Evolutionary conservation across 2,888 invertebrate species (phyloP), one percentile per base, ranked within the genome.

Genomic region (Mechanitis mazaeus): DNA sequence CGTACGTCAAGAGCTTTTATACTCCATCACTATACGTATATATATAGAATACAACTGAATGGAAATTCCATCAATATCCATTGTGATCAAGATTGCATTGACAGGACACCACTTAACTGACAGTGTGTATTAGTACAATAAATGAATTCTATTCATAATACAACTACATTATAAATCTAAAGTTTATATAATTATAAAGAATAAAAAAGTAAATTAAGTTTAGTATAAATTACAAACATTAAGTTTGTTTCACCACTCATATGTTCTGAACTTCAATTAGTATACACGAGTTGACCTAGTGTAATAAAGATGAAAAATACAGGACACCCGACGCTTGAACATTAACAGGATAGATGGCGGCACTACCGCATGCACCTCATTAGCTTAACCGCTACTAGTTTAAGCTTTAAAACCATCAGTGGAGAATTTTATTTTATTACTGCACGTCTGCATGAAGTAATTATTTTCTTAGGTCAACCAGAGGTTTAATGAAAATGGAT

Each of bases 331-430:
- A 20, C 20, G 20, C 35, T 33, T 33, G 33, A 5, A 50, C 50
- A 50, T 55, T 55, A 55, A 11, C 55, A 35, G 55, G 55, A 76
- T 75, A 77, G 75, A 79, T 78, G 74, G 72, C 73, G 68, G 71
- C 73, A 68, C 72, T 75, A 75, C 76, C 77, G 69, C 71, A 72
- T 69, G 68, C 72, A 74, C 69, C 74, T 79, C 80, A 81, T 83
- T 81, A 78, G 78, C 78, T 81, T 77, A 69, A 73, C 71, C 69
- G 65, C 69, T 67, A 72, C 74, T 74, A 80, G 78, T 78, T 75
- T 70, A 71, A 67, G 72, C 75, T 74, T 75, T 75, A 75, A 72
- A 65, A 59, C 70, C 38, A 53, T 59, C 63, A 59, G 58, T 54
- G 59, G 64, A 61, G 63, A 47, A 56, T 54, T 46, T 55, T 59